Evolutionary conservation across 2,113 vertebrate species (phyloP).

Genomic region (Tachycineta bicolor): DNA sequence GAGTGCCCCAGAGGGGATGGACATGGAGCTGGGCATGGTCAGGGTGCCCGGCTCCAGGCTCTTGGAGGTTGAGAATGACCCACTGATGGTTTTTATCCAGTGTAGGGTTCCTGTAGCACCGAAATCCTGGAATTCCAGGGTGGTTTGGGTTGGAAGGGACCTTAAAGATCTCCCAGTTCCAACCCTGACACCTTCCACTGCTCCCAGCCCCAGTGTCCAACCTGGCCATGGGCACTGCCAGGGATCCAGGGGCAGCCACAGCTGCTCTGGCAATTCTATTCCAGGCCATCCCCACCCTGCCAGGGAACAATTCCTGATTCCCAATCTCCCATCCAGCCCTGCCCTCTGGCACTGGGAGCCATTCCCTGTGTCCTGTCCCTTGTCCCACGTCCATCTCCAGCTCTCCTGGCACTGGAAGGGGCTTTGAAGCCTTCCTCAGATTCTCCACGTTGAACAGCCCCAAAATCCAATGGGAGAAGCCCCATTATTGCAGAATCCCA

Average conservation of each 20-base stretch:
- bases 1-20: too few species aligned
- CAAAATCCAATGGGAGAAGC: background rate
- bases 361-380: background rate
- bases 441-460: background rate
- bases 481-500: background rate
- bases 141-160: background rate
- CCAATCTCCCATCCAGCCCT: rapidly evolving
- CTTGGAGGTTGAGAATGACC: background rate
- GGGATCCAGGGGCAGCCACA: background rate
- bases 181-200: background rate
- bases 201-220: background rate
- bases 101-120: background rate
- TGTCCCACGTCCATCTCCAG: background rate
- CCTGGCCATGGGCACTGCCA: background rate
- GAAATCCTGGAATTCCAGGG: background rate
- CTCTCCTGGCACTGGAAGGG: background rate
- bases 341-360: rapidly evolving
- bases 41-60: background rate
- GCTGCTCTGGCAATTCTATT: background rate
- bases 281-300: background rate
- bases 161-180: rapidly evolving
- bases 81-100: background rate
- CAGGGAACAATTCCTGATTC: background rate
- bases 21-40: too few species aligned
- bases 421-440: background rate